These are phyloP conservation scores for Anhinga rufa DNA, from an alignment of 2,113 vertebrate genomes.

Conservation along the genomic window DNA sequence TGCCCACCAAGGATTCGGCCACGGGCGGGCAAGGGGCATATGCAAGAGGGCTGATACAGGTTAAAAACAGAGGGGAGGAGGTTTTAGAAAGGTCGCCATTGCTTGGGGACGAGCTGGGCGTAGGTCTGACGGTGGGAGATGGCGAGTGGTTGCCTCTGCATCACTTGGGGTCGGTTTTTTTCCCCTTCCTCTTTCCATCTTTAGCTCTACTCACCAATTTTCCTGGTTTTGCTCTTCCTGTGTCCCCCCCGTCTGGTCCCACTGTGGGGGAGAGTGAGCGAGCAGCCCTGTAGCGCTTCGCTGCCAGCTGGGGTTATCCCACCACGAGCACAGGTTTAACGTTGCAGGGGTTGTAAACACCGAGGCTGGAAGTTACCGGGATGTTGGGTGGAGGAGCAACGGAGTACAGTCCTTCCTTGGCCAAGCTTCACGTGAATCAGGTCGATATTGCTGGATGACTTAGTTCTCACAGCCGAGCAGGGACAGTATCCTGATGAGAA, in stretches of 20 bases:
- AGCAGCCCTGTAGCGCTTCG: not conserved
- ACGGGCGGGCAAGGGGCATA: not conserved
- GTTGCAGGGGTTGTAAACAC: not conserved
- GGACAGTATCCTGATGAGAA: not conserved
- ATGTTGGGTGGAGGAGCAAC: fast-evolving
- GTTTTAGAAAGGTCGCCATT: not conserved
- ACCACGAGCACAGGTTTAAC: too few relatives aligned
- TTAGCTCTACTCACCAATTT: not conserved
- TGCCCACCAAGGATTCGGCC: not conserved
- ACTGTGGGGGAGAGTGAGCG: not conserved
- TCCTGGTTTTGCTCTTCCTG: not conserved
- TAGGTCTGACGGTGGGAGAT: not conserved
- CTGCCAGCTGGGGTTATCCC: not conserved
- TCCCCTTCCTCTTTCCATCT: not conserved
- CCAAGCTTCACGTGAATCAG: not conserved
- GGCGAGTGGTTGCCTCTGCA: not conserved
- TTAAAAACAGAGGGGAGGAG: fast-evolving
- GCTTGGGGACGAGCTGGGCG: not conserved
- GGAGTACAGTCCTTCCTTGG: not conserved
- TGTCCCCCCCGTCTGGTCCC: not conserved
- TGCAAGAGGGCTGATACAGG: not conserved
- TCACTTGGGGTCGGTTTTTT: not conserved
- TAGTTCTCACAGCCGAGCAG: not conserved
- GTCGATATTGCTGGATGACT: not conserved
- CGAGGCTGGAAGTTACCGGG: not conserved